phyloP scores from a whole-genome alignment of 2,797 vertebrate species.

The Hyperoplus lanceolatus region DNA sequence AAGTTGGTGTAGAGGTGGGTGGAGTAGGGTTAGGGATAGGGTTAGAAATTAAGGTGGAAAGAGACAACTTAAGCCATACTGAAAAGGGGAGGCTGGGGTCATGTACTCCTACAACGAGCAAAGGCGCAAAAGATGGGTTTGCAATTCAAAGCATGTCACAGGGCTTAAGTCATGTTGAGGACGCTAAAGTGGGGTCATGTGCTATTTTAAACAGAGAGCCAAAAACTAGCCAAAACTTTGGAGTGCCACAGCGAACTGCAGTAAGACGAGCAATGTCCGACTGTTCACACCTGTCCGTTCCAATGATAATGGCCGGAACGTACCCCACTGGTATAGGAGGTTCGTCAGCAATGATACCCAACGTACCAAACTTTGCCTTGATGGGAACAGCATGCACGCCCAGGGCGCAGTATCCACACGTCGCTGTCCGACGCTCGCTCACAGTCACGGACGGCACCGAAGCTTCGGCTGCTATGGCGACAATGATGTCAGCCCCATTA shows the following conservation, averaged over 20 bases:
- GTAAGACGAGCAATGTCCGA: slow-evolving; percentile 94
- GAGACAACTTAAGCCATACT: slow-evolving; percentile 33
- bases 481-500: slow-evolving; percentile 62
- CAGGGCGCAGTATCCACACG: slow-evolving; percentile 72
- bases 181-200: slow-evolving; percentile 36
- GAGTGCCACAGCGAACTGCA: slow-evolving; percentile 85
- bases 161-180: slow-evolving; percentile 31
- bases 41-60: background rate
- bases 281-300: slow-evolving; percentile 93
- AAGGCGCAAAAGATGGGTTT: background rate
- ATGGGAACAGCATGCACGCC: slow-evolving; percentile 46
- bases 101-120: background rate
- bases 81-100: slow-evolving; percentile 22
- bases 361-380: slow-evolving; percentile 42
- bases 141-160: slow-evolving; percentile 6
- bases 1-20: background rate
- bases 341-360: slow-evolving; percentile 36
- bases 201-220: slow-evolving; percentile 38
- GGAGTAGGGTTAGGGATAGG: background rate
- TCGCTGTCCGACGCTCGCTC: slow-evolving; percentile 88
- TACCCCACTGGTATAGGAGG: slow-evolving; percentile 77
- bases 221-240: slow-evolving; percentile 54
- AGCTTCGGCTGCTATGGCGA: slow-evolving; percentile 57
- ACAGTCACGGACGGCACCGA: slow-evolving; percentile 85
- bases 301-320: slow-evolving; percentile 82